Conservation (phyloP, 2,888 invertebrate genomes). For the Dyspetes luteomarginatus region DNA sequence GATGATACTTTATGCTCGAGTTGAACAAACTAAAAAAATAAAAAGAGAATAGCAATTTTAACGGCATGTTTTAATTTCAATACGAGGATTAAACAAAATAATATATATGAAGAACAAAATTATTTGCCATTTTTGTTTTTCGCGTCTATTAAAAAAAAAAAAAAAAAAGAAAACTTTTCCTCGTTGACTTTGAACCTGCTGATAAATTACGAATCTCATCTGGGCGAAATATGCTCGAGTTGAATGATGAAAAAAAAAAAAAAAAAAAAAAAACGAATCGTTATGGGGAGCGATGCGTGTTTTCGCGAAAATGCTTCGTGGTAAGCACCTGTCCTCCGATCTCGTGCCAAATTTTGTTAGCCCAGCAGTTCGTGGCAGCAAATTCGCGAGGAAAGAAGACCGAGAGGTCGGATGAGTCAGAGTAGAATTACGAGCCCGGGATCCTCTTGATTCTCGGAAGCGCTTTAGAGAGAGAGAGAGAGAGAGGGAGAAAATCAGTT, state of each 20-base stretch:
- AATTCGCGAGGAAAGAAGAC: slow-evolving; percentile 1
- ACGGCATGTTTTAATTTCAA: too few relatives aligned
- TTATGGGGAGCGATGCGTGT: not conserved
- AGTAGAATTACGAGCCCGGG: slow-evolving; percentile 50
- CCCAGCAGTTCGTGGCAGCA: slow-evolving; percentile 2
- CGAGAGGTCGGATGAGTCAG: slow-evolving; percentile 41
- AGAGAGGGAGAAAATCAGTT: too few relatives aligned
- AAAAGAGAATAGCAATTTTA: too few relatives aligned
- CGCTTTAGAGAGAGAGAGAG: not conserved
- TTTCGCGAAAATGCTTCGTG: slow-evolving; percentile 18
- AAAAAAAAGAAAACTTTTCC: too few relatives aligned
- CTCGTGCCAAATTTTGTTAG: slow-evolving; percentile 52
- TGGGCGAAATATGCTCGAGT: not conserved
- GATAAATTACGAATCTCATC: not conserved
- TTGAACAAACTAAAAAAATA: too few relatives aligned
- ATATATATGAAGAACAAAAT: too few relatives aligned
- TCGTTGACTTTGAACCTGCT: too few relatives aligned
- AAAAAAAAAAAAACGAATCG: not conserved
- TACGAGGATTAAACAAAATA: too few relatives aligned
- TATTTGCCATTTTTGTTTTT: too few relatives aligned
- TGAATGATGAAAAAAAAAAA: not conserved
- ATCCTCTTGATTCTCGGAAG: slow-evolving; percentile 54
- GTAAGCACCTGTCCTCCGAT: slow-evolving; percentile 57
- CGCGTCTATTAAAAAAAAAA: too few relatives aligned
- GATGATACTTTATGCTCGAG: too few relatives aligned